Base-by-base conservation (phyloP, 2,888 invertebrate genomes). In the Hyles lineata region DNA sequence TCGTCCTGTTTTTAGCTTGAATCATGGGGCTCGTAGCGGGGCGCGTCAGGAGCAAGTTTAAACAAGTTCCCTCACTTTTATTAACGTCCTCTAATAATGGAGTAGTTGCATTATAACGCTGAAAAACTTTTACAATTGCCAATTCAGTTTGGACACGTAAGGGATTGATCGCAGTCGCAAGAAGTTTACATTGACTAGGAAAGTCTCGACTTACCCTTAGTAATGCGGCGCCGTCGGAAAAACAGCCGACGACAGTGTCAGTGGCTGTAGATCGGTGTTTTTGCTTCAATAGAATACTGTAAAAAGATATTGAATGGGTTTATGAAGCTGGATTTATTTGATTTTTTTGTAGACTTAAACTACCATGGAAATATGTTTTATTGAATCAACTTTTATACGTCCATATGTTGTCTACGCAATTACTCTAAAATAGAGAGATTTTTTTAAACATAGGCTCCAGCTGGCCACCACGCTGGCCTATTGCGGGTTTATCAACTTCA, bases 11-110 rank as follows among this genome's bases (percentile, higher is more conserved):
- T 17, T 67, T 4, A 1, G 5, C 67, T 6, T 1, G 23, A 71
- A 59, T 2, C 25, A 59, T 71, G 23, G 9, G 21, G 15, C 21
- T 17, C 43, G 21, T 71, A 60, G 25, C 15, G 6, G 11, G 43
- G 25, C 23, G 23, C 70, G 23, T 35, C 21, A 8, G 59, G 70
- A 60, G 29, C 50, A 75, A 75, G 75, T 75, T 75, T 72, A 72
- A 76, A 73, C 72, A 74, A 76, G 72, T 74, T 76, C 70, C 43
- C 50, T 71, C 72, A 72, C 75, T 75, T 75, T 76, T 76, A 75
- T 74, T 74, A 76, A 76, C 75, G 74, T 72, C 73, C 59, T 70
- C 76, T 76, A 74, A 74, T 74, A 76, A 76, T 72, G 50, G 67
- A 50, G 23, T 23, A 50, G 43, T 67, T 67, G 50, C 43, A 67